These are phyloP conservation scores for Lycocerus yunnanus DNA, from an alignment of 2,888 invertebrate genomes.

Conservation along the genomic window DNA sequence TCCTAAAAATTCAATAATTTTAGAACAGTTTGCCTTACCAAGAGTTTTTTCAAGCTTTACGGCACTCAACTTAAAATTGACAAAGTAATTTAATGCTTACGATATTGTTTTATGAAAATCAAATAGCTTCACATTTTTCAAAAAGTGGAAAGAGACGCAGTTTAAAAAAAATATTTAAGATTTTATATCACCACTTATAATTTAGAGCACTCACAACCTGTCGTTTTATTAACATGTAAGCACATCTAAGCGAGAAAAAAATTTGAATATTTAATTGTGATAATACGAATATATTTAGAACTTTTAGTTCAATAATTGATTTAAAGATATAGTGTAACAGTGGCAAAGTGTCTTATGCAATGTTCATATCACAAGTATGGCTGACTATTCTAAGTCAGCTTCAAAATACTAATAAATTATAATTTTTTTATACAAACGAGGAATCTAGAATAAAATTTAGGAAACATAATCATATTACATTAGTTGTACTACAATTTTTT, in stretches of 20 bases:
- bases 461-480: neutral
- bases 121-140: neutral
- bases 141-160: neutral
- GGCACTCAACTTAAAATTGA: neutral
- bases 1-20: too few species aligned
- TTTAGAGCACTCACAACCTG: neutral
- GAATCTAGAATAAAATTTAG: neutral
- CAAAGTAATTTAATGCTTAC: neutral
- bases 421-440: neutral
- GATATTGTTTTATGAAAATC: neutral
- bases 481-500: conserved; percentile 7
- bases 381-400: conserved; percentile 21
- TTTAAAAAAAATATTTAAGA: neutral
- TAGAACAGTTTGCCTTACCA: neutral
- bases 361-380: conserved; percentile 31
- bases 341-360: conserved; percentile 24
- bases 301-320: conserved; percentile 10
- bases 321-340: conserved; percentile 26
- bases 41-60: neutral
- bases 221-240: neutral
- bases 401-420: conserved; percentile 12
- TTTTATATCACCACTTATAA: neutral
- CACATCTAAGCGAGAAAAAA: conserved; percentile 1
- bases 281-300: conserved; percentile 5
- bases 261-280: neutral